Base-by-base conservation (phyloP, 2,888 invertebrate genomes). In the Temnothorax unifasciatus region DNA sequence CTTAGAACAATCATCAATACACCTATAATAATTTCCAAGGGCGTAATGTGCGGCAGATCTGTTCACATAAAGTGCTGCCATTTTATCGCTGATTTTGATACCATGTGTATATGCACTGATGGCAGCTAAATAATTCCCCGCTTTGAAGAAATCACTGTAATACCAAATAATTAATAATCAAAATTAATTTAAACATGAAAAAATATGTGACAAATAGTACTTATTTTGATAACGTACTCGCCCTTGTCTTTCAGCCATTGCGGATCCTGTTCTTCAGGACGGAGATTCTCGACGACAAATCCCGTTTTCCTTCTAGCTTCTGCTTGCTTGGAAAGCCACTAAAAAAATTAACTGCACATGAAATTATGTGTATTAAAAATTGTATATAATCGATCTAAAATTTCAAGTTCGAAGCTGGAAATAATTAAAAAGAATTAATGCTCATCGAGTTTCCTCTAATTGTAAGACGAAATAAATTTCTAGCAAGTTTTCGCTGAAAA, bases 211-310 rank as follows among this genome's bases (percentile, higher is more conserved):
- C 6, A 29, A 34, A 41, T 29, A 3, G 6, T 5, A 2, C 1
- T 2, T 6, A 29, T 34, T 29, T 21, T 25, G n/a, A 9, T 11
- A 82, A 95, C 96, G 93, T 93, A 96, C 96, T 97, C 97, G 69
- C 98, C 98, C 95, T 98, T 98, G 86, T 97, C 96, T 92, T 97
- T 96, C 82, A 98, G 96, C 97, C 97, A 98, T 86, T 97, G 96
- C 0, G 98, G 98, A 94, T 98, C 97, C 89, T 96, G 97, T 94
- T 98, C 98, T 92, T 98, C 98, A 0, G 97, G 96, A 54, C 97
- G 95, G 3, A 97, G 95, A 92, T 97, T 97, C 92, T 97, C 97
- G 11, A 97, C 96, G 1, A 96, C 95, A 92, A 98, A 97, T 34
- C 98, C 98, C 74, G 95, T 94, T 95, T 92, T 96, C 92, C 97